Evolutionary conservation across 1,140 invertebrate genomes (phyloP).

Genomic region (Micrasema longulum): DNA sequence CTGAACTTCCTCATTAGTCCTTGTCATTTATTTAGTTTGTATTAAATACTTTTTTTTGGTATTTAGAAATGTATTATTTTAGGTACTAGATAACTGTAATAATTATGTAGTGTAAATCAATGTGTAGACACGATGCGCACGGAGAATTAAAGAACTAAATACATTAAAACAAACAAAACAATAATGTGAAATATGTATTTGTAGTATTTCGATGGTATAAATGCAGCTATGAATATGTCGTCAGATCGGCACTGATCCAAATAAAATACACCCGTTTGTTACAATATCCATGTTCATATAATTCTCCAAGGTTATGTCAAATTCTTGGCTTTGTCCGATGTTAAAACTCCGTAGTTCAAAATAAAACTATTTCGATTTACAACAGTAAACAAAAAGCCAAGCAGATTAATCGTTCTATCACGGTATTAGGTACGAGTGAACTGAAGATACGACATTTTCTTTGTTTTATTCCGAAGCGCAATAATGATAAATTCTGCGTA

Average conservation of each 20-base stretch:
- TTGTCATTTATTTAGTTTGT: neutral
- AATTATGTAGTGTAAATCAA: no score
- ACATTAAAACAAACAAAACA: no score
- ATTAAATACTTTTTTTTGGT: neutral
- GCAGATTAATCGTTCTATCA: neutral
- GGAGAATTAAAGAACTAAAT: no score
- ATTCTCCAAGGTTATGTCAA: slow-evolving; percentile 10
- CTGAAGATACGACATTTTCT: neutral
- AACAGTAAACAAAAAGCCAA: neutral
- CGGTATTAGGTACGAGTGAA: neutral
- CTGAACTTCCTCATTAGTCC: no score
- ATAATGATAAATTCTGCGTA: slow-evolving; percentile 5
- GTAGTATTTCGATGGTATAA: slow-evolving; percentile 21
- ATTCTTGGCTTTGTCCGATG: slow-evolving; percentile 25
- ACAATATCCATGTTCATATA: slow-evolving; percentile 22
- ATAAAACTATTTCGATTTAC: neutral
- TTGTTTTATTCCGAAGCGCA: neutral
- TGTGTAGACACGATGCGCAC: no score
- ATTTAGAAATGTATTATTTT: neutral
- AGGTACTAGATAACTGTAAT: no score
- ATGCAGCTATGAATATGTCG: slow-evolving; percentile 30
- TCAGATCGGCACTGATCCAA: slow-evolving; percentile 40
- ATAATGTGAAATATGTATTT: no score
- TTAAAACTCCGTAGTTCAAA: neutral
- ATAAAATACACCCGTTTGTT: slow-evolving; percentile 33